A percentile compares a stretch with the other conserved stretches of the same genome.
Evolutionary conservation across 1,140 invertebrate species (phyloP).

Genomic region (Neotoxoptera formosana): DNA sequence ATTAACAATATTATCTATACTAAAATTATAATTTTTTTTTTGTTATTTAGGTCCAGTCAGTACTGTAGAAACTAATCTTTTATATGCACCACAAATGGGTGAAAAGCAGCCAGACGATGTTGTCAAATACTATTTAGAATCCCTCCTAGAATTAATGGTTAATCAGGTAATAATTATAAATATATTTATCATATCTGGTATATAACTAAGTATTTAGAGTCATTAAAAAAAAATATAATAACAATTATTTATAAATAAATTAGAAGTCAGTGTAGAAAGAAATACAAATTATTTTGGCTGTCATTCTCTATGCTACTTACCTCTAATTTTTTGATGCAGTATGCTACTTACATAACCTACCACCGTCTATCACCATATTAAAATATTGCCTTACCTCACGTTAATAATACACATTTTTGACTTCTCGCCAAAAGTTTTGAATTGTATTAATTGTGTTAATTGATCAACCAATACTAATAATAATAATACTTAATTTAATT

Average conservation of each 20-base stretch:
- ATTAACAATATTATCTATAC: not conserved
- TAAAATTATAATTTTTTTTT: not conserved
- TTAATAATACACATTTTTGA: not conserved
- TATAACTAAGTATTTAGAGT: not conserved
- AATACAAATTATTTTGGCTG: not conserved
- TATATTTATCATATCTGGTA: not conserved
- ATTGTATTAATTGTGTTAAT: too few species aligned
- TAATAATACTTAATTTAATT: too few species aligned
- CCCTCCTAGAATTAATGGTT: conserved; percentile 89
- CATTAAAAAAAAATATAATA: not conserved
- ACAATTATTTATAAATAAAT: not conserved
- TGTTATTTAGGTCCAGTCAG: conserved; percentile 73
- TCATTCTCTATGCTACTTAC: not conserved
- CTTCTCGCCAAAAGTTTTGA: too few species aligned
- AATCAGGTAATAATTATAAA: conserved; percentile 70
- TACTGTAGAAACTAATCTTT: conserved; percentile 80
- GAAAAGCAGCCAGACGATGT: conserved; percentile 90
- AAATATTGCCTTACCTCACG: not conserved
- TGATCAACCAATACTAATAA: too few species aligned
- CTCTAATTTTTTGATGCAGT: too few species aligned
- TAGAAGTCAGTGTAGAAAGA: not conserved
- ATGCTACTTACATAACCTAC: too few species aligned
- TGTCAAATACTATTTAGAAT: conserved; percentile 87
- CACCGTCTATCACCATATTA: not conserved
- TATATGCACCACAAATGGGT: conserved; percentile 82